Base-by-base conservation (phyloP, 2,797 vertebrate genomes). In the Acanthurus lineatus region DNA sequence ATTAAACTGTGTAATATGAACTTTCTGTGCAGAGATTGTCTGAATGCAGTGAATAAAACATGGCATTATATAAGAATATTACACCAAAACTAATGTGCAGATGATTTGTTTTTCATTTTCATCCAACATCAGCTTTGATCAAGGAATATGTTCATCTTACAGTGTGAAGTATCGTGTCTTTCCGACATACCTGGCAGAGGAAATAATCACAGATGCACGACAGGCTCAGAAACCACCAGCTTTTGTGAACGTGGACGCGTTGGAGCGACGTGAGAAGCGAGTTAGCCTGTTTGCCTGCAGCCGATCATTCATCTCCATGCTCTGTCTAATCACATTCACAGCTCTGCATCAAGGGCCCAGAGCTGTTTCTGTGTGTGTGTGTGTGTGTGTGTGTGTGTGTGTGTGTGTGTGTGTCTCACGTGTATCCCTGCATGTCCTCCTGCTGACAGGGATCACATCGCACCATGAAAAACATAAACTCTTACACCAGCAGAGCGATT, bases 321-420 rank as follows among this genome's bases (percentile, higher is more conserved):
- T 76, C 85, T n/a, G 81, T 84, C 85, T 90, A 73, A 86, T 91
- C 88, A 88, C 87, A 88, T 90, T 83, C 64, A 52, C 87, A 89
- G 87, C 68, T 87, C 71, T 35, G 56, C 60, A 63, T 80, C 65
- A 74, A 58, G 25, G 28, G 28, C 65, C 69, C 17, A 17, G 14
- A 47, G 22, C 17, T 22, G 40, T 19, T 54, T 48, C 61, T 57
- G 42, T n/a, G 64, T 69, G 28, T 32, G 28, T 32, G 28, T 32
- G 25, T 49, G 65, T 52, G 19, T 22, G 60, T 51, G 52, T 16
- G 60, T 51, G 52, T 16, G 25, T 49, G 65, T 52, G 19, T 22
- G 60, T 51, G 52, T 16, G 57, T 62, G 44, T 70, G 73, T 57
- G 63, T 17, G 42, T 71, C 70, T 90, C 87, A 49, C 59, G 61